Percentiles rank a stretch among this genome's conserved stretches.
phyloP scores from a whole-genome alignment of 1,140 invertebrate genomes.

The Linepithema humile region DNA sequence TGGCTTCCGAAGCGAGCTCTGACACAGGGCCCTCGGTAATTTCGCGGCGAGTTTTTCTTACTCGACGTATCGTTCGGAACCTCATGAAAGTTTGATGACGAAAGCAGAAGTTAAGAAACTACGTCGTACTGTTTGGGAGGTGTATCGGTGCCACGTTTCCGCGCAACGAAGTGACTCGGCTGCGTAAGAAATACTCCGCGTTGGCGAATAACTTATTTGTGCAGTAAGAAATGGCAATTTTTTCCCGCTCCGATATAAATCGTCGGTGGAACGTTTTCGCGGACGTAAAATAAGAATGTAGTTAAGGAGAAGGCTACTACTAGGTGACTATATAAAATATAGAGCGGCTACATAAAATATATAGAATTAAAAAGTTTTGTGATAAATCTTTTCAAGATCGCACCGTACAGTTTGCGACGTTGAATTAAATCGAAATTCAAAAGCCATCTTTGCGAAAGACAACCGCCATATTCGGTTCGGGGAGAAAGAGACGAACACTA shows the following conservation, averaged over 20 bases:
- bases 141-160: constrained; percentile 65
- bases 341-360: constrained; percentile 21
- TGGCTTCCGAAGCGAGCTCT: constrained; percentile 66
- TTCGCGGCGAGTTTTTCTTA: constrained; percentile 70
- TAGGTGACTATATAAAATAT: constrained; percentile 1
- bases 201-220: constrained; percentile 62
- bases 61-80: constrained; percentile 68
- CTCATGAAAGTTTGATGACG: constrained; percentile 82
- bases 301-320: constrained; percentile 32
- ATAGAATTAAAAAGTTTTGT: constrained; percentile 1
- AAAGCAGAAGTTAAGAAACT: constrained; percentile 74
- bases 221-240: constrained; percentile 58
- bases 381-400: constrained; percentile 31
- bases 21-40: constrained; percentile 58
- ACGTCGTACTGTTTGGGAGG: constrained; percentile 46
- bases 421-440: constrained; percentile 56
- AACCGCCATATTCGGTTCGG: constrained; percentile 38
- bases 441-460: constrained; percentile 27
- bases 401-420: background rate
- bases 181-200: constrained; percentile 40
- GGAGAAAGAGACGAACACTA: constrained; percentile 5
- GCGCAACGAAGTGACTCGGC: constrained; percentile 54
- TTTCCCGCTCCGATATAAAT: constrained; percentile 58
- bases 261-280: constrained; percentile 14
- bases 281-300: constrained; percentile 30